These are phyloP conservation scores for Microchrysa polita DNA, from an alignment of 2,888 invertebrate species.

Conservation along the genomic window DNA sequence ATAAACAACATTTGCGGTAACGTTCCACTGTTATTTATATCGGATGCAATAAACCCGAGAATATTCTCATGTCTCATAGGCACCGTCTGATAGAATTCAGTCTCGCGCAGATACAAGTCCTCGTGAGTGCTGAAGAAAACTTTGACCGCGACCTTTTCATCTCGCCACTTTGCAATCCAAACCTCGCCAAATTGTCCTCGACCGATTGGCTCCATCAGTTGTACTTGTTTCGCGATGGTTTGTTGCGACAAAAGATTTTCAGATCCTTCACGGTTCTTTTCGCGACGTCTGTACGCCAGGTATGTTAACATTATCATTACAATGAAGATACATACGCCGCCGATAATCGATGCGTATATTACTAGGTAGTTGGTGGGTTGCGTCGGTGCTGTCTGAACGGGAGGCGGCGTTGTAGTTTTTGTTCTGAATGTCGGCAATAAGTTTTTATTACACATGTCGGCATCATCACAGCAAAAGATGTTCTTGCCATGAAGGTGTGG, in stretches of 20 bases:
- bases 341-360: conserved; percentile 74
- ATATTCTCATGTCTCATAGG: conserved; percentile 95
- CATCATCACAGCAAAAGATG: conserved; percentile 85
- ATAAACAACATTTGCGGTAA: conserved; percentile 95
- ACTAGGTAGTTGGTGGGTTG: conserved; percentile 72
- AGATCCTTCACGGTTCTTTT: conserved; percentile 76
- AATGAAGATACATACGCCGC: conserved; percentile 74
- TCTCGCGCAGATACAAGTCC: conserved; percentile 88
- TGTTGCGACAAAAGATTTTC: conserved; percentile 85
- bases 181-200: conserved; percentile 93
- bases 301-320: conserved; percentile 74
- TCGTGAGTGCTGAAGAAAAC: conserved; percentile 93
- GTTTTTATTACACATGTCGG: conserved; percentile 82
- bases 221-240: conserved; percentile 92
- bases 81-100: conserved; percentile 94
- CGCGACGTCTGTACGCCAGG: conserved; percentile 71
- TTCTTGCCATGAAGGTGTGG: conserved; percentile 82
- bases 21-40: conserved; percentile 91
- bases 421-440: conserved; percentile 72
- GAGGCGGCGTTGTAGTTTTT: conserved; percentile 67
- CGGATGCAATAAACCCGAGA: conserved; percentile 94
- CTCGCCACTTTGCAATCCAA: conserved; percentile 89
- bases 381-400: conserved; percentile 64
- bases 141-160: conserved; percentile 89
- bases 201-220: conserved; percentile 83